Evolutionary conservation across 2,113 vertebrate species (phyloP), one percentile per base, ranked within the genome.

Genomic region (Melanostigma gelatinosum): DNA sequence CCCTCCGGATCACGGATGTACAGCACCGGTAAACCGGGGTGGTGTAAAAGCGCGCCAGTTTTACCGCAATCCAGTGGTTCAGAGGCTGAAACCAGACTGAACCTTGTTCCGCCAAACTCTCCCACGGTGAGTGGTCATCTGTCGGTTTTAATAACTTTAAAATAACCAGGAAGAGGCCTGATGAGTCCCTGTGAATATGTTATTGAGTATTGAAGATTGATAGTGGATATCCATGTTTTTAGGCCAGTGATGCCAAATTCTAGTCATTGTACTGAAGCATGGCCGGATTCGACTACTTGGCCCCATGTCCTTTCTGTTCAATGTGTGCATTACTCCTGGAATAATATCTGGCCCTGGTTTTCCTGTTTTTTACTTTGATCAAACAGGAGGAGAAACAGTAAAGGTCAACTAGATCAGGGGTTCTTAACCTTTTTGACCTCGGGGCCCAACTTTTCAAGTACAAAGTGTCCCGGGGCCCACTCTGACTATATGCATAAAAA

Each of bases 91-190:
- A 75, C 64, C 50, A 86, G 91, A 5, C 61, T 84, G 2, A 77
- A 94, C 82, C 72, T 90, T 0, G 96, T 89, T 44, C 96, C 96
- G 0, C 95, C 95, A 22, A 96, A 96, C 83, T 94, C 96, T 22
- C 95, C 95, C 0, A 93, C 15, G 48, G 89, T 89, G 79, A 86
- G 80, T 50, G 46, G 29, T 69, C 34, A 16, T 5, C 9, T 70
- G 7, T 15, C 6, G 20, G 32, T 4, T 27, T 7, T 6, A 20
- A 8, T 22, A 0, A 6, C 15, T 8, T 1, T 34, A 4, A 3
- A 4, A 48, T 16, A 2, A 46, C 4, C 27, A 50, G 52, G 20
- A 15, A 16, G 9, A 22, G 42, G n/a, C 15, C 54, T 18, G 3
- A 24, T 22, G 29, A 22, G 24, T 46, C 32, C 42, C 20, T 15